A percentile compares a stretch with the other conserved stretches of the same genome.
Evolutionary conservation across 2,888 invertebrate species (phyloP).

Genomic region (Erebia ligea): DNA sequence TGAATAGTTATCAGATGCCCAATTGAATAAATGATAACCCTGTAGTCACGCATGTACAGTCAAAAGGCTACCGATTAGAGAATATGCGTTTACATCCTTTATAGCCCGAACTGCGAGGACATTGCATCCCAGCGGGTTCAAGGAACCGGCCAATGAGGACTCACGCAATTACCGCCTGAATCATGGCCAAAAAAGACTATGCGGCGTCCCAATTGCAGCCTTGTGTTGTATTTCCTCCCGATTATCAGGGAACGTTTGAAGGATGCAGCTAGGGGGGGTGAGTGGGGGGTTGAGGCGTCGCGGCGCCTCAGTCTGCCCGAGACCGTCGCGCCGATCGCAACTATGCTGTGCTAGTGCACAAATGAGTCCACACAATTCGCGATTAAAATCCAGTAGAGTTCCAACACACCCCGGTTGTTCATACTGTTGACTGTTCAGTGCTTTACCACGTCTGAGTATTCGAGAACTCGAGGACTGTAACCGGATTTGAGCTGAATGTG

Average conservation of each 20-base stretch:
- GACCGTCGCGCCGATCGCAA: conserved; percentile 59
- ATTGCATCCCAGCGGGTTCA: conserved; percentile 53
- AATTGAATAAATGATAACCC: too few species aligned
- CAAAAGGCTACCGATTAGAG: conserved; percentile 40
- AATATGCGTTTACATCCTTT: conserved; percentile 21
- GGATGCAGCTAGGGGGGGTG: conserved; percentile 69
- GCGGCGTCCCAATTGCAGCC: conserved; percentile 77
- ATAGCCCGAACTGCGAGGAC: conserved; percentile 39
- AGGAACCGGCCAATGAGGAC: conserved; percentile 60
- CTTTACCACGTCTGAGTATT: conserved; percentile 21
- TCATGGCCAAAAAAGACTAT: conserved; percentile 75
- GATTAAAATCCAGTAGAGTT: conserved; percentile 52
- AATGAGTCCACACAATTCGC: conserved; percentile 71
- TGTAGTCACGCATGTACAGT: too few species aligned
- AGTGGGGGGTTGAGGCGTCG: conserved; percentile 45
- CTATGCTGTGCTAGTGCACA: conserved; percentile 59
- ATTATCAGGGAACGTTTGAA: conserved; percentile 76
- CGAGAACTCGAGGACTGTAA: conserved; percentile 67
- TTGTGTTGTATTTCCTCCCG: conserved; percentile 77
- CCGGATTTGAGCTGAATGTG: conserved; percentile 75
- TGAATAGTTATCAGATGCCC: too few species aligned
- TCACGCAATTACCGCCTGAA: conserved; percentile 72
- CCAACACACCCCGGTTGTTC: conserved; percentile 49
- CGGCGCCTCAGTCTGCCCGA: conserved; percentile 71
- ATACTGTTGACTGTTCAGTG: conserved; percentile 67